Conservation (phyloP, 2,113 vertebrate species). For the Pterocles burchelli region DNA sequence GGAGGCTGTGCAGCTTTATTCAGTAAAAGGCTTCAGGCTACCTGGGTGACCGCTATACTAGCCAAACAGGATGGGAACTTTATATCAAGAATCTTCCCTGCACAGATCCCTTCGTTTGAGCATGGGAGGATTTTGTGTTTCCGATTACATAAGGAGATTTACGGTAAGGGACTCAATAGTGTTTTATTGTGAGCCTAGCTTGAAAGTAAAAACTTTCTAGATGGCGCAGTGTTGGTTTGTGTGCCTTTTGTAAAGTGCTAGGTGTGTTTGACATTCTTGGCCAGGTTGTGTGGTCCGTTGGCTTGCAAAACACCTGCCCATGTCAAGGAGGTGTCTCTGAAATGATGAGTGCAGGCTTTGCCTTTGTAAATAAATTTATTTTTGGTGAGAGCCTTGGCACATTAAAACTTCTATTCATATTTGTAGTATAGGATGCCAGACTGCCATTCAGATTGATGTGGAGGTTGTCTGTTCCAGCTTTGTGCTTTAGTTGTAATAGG, state of each 20-base stretch:
- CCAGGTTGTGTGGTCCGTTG: neutral
- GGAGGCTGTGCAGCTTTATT: constrained; percentile 24
- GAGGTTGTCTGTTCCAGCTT: neutral
- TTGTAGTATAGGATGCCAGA: neutral
- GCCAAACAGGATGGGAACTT: constrained; percentile 76
- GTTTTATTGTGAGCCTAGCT: neutral
- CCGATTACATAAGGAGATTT: constrained; percentile 80
- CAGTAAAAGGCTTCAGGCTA: constrained; percentile 22
- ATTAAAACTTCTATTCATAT: neutral
- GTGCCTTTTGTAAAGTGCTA: neutral
- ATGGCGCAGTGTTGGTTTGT: neutral
- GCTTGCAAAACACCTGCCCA: neutral
- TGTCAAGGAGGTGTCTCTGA: constrained; percentile 13
- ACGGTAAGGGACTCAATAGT: constrained; percentile 74
- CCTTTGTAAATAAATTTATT: neutral
- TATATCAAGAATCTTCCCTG: constrained; percentile 66
- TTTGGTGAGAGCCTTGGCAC: neutral
- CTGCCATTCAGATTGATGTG: neutral
- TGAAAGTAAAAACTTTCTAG: neutral
- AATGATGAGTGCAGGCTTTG: neutral
- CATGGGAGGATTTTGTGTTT: constrained; percentile 78
- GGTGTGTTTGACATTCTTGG: neutral
- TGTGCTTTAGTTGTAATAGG: neutral
- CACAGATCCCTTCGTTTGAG: constrained; percentile 69
- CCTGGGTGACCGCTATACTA: neutral